Conservation (phyloP, 2,113 vertebrate genomes). For the Engraulis encrasicolus region DNA sequence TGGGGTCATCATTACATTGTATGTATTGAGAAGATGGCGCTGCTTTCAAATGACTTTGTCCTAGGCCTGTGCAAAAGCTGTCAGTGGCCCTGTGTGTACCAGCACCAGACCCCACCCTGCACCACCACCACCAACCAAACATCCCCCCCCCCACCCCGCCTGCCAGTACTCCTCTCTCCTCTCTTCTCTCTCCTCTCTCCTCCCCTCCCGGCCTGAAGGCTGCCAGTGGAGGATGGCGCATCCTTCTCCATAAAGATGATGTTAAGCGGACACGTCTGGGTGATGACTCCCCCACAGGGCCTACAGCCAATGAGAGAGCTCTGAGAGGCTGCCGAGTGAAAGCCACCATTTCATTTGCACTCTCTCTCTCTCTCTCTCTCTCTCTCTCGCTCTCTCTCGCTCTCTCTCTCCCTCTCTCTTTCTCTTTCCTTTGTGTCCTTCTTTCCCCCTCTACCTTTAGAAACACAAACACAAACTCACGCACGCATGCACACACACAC, state of each 20-base stretch:
- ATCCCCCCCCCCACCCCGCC: slow-evolving; percentile 54
- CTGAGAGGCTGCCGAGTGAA: not conserved
- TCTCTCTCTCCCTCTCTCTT: slow-evolving; percentile 11
- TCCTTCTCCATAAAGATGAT: slow-evolving; percentile 67
- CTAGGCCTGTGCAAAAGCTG: too few species aligned
- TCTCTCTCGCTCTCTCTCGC: slow-evolving; percentile 33
- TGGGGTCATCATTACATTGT: too few species aligned
- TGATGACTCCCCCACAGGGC: too few species aligned
- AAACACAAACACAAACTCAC: not conserved
- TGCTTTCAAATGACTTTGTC: too few species aligned
- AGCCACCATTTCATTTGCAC: not conserved
- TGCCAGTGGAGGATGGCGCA: slow-evolving; percentile 32
- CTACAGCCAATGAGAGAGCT: too few species aligned
- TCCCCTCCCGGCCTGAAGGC: not conserved
- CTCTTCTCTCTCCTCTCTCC: not conserved
- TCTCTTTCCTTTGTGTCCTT: not conserved
- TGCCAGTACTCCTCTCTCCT: not conserved
- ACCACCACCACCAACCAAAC: slow-evolving; percentile 63
- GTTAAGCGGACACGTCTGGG: slow-evolving; percentile 61
- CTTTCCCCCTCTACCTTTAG: not conserved
- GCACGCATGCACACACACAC: too few species aligned
- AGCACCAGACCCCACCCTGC: slow-evolving; percentile 17
- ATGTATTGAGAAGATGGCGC: too few species aligned
- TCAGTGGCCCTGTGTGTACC: too few species aligned
- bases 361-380: not conserved